Conservation (phyloP, 2,113 vertebrate genomes). For the Progne subis region DNA sequence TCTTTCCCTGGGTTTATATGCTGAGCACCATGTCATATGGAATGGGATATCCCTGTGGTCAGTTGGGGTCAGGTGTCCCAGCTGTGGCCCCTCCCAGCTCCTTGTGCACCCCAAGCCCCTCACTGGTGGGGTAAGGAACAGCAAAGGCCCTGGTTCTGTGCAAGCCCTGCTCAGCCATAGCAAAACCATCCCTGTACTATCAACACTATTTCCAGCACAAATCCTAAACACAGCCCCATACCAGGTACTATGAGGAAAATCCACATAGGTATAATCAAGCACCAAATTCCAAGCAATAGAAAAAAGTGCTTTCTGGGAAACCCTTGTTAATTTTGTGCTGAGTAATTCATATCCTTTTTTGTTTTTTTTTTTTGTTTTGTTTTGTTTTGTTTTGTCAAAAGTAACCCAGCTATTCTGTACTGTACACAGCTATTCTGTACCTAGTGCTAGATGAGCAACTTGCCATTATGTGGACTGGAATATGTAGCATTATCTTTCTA, state of each 20-base stretch:
- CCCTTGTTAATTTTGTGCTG: neutral
- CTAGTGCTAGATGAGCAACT: neutral
- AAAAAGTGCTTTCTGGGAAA: neutral
- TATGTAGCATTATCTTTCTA: neutral
- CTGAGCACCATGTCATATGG: neutral
- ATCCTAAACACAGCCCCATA: neutral
- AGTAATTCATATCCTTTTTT: neutral
- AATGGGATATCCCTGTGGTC: neutral
- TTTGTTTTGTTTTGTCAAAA: neutral
- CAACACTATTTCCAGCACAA: neutral
- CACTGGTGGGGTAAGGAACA: rapidly evolving
- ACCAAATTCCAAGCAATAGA: neutral
- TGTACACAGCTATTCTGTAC: neutral
- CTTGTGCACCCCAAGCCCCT: neutral
- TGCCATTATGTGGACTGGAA: neutral
- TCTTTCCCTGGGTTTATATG: neutral
- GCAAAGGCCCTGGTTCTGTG: neutral
- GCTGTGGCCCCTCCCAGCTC: neutral
- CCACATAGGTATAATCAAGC: neutral
- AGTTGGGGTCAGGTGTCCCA: neutral
- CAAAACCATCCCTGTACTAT: neutral
- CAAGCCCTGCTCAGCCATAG: neutral
- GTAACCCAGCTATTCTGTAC: neutral
- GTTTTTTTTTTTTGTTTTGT: neutral
- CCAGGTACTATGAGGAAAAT: neutral